Percentiles rank a stretch among this genome's conserved stretches.
Conservation (phyloP, 2,888 invertebrate species). For the Dione vanillae region DNA sequence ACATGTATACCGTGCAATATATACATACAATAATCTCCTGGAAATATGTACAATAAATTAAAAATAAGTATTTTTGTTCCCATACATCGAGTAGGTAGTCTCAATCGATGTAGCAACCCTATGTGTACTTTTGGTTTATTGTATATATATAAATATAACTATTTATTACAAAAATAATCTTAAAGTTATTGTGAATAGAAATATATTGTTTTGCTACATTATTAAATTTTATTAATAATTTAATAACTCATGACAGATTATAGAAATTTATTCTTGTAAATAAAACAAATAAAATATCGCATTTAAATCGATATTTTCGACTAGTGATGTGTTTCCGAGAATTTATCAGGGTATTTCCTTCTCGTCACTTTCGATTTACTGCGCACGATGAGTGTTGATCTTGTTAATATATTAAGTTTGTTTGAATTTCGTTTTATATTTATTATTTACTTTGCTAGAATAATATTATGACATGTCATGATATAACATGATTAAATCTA, state of each 20-base stretch:
- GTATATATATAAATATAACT: neutral
- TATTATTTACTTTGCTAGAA: neutral
- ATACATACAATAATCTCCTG: no score
- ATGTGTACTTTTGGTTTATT: no score
- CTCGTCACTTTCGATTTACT: conserved; percentile 28
- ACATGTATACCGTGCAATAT: no score
- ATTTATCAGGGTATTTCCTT: conserved; percentile 30
- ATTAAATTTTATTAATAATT: neutral
- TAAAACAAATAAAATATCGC: conserved; percentile 15
- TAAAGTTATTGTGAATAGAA: neutral
- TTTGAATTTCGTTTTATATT: neutral
- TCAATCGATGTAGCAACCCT: no score
- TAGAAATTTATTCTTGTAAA: neutral
- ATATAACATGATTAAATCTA: no score
- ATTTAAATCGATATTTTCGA: conserved; percentile 12
- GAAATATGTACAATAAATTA: no score
- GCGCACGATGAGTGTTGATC: conserved; percentile 50
- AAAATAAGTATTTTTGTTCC: no score
- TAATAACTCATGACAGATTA: neutral
- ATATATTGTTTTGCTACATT: neutral
- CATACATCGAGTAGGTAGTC: no score
- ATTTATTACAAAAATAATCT: neutral
- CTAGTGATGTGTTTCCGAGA: conserved; percentile 12
- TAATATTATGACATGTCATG: conserved; percentile 8
- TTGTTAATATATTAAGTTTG: conserved; percentile 29